Evolutionary conservation across 2,797 vertebrate genomes (phyloP).

Genomic region (Sandelia bainsii): DNA sequence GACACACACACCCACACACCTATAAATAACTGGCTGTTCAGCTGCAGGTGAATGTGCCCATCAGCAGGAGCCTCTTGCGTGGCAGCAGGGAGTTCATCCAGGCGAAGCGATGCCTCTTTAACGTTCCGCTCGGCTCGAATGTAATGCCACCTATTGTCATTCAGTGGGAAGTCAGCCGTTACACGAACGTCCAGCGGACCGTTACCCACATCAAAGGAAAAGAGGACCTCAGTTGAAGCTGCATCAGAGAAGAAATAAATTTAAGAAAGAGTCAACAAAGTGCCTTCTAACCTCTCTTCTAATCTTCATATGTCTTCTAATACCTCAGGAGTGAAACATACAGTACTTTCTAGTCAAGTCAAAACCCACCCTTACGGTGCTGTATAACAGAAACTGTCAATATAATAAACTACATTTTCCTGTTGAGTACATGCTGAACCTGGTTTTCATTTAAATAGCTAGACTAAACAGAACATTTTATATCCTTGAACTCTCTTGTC

Average conservation of each 20-base stretch:
- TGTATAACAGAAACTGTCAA: background rate
- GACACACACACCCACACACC: conserved; percentile 76
- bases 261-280: background rate
- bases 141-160: conserved; percentile 93
- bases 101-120: conserved; percentile 90
- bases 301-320: too few relatives aligned
- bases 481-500: background rate
- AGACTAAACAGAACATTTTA: background rate
- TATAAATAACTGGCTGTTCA: conserved; percentile 96
- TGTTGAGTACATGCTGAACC: background rate
- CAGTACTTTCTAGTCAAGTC: background rate
- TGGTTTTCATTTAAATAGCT: background rate
- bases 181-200: conserved; percentile 89
- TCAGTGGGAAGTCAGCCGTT: conserved; percentile 82
- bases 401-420: background rate
- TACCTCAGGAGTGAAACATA: background rate
- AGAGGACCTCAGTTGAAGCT: conserved; percentile 91
- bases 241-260: conserved; percentile 33
- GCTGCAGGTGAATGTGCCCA: conserved; percentile 91
- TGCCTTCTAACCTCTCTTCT: background rate
- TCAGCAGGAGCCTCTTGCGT: conserved; percentile 86
- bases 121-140: conserved; percentile 91
- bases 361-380: background rate
- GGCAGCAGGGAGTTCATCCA: conserved; percentile 86
- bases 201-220: conserved; percentile 96